Base-by-base conservation (phyloP, 2,797 vertebrate species). In the Alca torda region DNA sequence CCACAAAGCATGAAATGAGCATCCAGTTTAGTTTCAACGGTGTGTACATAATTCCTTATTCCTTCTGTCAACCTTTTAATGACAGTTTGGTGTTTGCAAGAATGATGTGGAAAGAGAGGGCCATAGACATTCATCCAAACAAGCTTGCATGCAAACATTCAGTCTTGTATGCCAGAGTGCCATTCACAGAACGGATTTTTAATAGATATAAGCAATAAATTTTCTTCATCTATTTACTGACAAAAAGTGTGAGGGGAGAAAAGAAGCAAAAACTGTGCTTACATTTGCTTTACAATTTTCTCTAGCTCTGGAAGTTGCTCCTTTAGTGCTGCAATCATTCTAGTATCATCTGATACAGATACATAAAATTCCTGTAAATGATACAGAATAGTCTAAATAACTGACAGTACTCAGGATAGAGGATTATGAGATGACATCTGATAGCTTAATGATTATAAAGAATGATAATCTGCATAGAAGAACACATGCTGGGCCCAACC, bases 281-380 rank as follows among this genome's bases (percentile, higher is more conserved):
- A 99, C 99, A 98, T 98, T 97, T 98, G 98, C 93, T 99, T 99
- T 85, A 99, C 98, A 46, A 98, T 98, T 96, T 98, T 99, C 96
- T 99, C 99, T 94, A 99, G 88, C 83, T 99, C 98, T 25, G 98
- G 97, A 41, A 99, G 98, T 84, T 99, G 99, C 51, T 99, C 99
- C 96, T 99, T 99, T 88, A 99, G 98, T n/a, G 98, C 95, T 86
- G 98, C 97, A 95, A 99, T 98, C 90, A 97, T 97, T 96, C 98
- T 98, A 75, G 99, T 98, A 95, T 99, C 99, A 95, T 99, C 98
- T 85, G 98, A 99, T 84, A 99, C 99, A n/a, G 99, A 98, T 87
- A 98, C 96, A 89, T 99, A 98, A 98, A 99, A 99, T 96, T 99
- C 99, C 99, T 99, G 98, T 81, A 98, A 98, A 97, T 95, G 76